Base-by-base conservation (phyloP, 2,113 vertebrate species). In the Pteruthius melanotis region DNA sequence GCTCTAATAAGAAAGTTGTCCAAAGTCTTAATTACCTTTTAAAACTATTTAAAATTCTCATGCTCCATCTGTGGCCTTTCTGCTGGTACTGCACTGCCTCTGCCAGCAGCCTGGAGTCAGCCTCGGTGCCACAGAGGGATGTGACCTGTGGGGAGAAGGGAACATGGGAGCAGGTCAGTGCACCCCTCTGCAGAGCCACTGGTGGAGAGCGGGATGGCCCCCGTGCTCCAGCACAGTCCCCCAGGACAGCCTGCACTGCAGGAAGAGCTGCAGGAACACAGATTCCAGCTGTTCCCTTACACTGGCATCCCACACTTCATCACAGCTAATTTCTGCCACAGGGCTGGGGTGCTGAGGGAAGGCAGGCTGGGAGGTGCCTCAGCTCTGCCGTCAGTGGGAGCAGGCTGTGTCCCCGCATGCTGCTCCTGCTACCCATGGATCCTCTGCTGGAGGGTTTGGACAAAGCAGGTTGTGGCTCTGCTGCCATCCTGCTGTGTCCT, bases 381-480 rank as follows among this genome's bases (percentile, higher is more conserved):
- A 8, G 33, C 9, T 23, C 13, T 6, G 2, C 11, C 0, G 0
- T 3, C 26, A 21, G 10, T 35, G 60, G 31, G 52, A 68, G 13
- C 64, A 53, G 74, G 35, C 52, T 49, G 28, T n/a, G 60, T 15
- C 12, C 35, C 42, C 30, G 9, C 45, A 13, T 0, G 23, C 10
- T 33, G 31, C 27, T 30, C 7, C 33, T 27, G 64, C 42, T 20
- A 1, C 52, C 53, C 3, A 0, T 0, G 8, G 14, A 37, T 42
- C 16, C 59, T 9, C 14, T 5, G 1, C 44, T 9, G 31, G 52
- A 28, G 35, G 26, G 22, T 14, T 20, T 1, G 8, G 7, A 27
- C 2, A 3, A 23, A 28, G n/a, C 6, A 11, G 21, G 19, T 0
- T 14, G 26, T 1, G 19, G 22, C n/a, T 27, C 24, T 0, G 20